These are phyloP conservation scores for Ophiothrix spiculata DNA, from an alignment of 35 echinoderm and acorn worm genomes.

Conservation along the genomic window DNA sequence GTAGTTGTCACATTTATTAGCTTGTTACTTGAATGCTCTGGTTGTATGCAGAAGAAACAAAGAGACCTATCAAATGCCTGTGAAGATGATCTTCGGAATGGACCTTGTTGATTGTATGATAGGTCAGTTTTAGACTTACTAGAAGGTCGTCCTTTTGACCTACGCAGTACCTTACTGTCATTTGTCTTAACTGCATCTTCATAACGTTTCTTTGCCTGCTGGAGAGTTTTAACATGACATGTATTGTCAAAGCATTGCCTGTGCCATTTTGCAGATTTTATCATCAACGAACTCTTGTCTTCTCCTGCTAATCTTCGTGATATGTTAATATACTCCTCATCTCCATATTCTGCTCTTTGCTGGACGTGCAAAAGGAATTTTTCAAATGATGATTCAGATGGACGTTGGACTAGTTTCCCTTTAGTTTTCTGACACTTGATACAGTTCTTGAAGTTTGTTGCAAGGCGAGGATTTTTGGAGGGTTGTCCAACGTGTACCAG, in stretches of 20 bases:
- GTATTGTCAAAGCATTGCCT: background rate
- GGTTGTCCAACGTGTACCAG: background rate
- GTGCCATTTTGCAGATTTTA: background rate
- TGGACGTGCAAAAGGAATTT: background rate
- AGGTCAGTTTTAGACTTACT: background rate
- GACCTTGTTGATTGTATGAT: background rate
- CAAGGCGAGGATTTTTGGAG: background rate
- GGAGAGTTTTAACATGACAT: background rate
- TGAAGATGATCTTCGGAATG: background rate
- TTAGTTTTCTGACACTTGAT: background rate
- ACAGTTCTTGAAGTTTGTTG: background rate
- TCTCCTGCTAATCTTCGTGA: background rate
- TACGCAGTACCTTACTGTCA: background rate
- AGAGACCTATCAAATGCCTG: background rate
- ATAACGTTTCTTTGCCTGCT: background rate
- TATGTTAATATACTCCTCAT: background rate
- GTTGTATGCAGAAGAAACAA: too few species aligned
- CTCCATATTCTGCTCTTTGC: background rate
- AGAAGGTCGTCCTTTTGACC: background rate
- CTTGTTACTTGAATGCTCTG: background rate
- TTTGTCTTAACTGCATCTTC: background rate
- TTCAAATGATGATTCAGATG: background rate
- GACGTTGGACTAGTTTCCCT: background rate
- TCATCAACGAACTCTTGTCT: background rate
- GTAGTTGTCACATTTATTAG: background rate